Base-by-base conservation (phyloP, 2,888 invertebrate species). In the Heliconius ethilla region DNA sequence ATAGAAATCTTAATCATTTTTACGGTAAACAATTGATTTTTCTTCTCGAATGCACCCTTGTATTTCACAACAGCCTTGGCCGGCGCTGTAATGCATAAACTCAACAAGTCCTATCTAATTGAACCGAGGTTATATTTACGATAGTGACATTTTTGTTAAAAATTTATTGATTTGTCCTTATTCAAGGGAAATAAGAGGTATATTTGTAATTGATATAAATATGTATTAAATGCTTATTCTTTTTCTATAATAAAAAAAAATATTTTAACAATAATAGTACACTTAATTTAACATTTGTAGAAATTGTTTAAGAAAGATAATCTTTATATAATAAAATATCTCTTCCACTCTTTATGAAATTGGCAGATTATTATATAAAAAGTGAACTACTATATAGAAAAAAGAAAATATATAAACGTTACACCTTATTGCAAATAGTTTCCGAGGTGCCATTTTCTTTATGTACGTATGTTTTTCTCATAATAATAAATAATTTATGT, bases 71-170 rank as follows among this genome's bases (percentile, higher is more conserved):
- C 29, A 72, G 59, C 72, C 72, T 72, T 72, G 72, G 72, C 55
- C 59, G 13, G 72, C 55, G 55, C 13, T 70, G 55, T 33, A 70
- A 67, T 13, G 67, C 72, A 72, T n/a, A 76, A 80, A 81, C 79
- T 79, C 78, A 76, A 70, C 65, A 80, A 80, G 70, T 77, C 75
- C 70, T 79, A 81, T 75, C 81, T 81, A 80, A 81, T 80, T 72
- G 37, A 72, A 37, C 33, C 72, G 59, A 59, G 59, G 33, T 37
- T 72, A 59, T 59, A 75, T 75, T 62, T 73, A 75, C 74, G 75
- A 51, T 62, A 63, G 22, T 77, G 59, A 69, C 63, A 79, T 76
- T 79, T 76, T 45, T 25, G 33, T 69, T n/a, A 13, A 72, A n/a
- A 59, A 33, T 33, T 37, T 37, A 72, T 72, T 25, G 15, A 59